Base-by-base conservation (phyloP, 2,797 vertebrate genomes). In the Coracias cyanogaster region DNA sequence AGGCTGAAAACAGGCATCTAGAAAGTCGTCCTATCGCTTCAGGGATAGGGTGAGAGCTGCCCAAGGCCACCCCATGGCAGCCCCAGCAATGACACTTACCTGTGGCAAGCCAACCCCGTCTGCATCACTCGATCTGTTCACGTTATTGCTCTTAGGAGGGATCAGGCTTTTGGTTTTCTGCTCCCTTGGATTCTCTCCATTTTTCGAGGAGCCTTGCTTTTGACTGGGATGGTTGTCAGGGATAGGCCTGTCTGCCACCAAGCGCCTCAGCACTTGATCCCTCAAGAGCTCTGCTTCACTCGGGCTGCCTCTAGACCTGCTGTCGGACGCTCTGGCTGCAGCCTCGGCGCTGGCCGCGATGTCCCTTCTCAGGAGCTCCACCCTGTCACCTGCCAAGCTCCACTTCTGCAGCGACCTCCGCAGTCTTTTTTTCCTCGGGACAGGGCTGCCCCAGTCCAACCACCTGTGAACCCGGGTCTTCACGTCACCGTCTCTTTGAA, bases 51-150 rank as follows among this genome's bases (percentile, higher is more conserved):
- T 2, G 4, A 22, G 25, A 71, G 54, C 25, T 18, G 26, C 5
- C 24, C 67, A 55, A 33, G 28, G 39, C 11, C 46, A 35, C 9
- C 58, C 41, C 51, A 25, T 3, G 29, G 8, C 57, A 51, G n/a
- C 24, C 52, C 39, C 74, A 91, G 48, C 31, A 62, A 10, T 5
- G 25, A 46, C 45, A 65, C 98, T 96, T 72, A 98, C 98, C 98
- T 93, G 92, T 55, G 71, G 6, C 35, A 94, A 82, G 73, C 37
- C 82, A 62, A 19, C 86, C 62, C 71, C 2, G 0, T 69, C 81
- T 1, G 71, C 79, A 61, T 91, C 89, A 41, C 82, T 87, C 8
- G 80, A 83, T 28, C 77, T 57, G 24, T 15, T 97, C 61, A 49
- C 62, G 6, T 94, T 90, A 94, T 61, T 91, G 80, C 82, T 94